Evolutionary conservation across 2,113 vertebrate species (phyloP).

Genomic region (Anguilla rostrata): DNA sequence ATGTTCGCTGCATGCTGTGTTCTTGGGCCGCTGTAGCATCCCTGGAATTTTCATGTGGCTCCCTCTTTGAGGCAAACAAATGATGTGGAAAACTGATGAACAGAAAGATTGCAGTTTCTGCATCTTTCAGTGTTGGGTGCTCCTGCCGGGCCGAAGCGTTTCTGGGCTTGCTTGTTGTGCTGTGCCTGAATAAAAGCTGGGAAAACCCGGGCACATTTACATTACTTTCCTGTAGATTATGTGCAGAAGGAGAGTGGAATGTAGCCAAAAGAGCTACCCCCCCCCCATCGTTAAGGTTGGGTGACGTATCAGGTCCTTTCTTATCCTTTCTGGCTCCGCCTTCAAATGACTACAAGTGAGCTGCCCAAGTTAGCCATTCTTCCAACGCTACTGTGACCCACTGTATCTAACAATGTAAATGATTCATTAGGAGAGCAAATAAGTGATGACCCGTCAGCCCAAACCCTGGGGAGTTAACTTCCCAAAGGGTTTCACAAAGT

Average conservation of each 20-base stretch:
- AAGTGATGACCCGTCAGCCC: slow-evolving; percentile 43
- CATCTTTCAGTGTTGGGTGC: neutral
- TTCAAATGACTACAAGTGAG: slow-evolving; percentile 5
- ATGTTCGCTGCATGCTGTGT: neutral
- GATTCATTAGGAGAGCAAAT: slow-evolving; percentile 47
- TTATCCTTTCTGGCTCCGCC: neutral
- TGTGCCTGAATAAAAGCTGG: neutral
- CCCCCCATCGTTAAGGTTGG: neutral
- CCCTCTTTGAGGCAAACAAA: slow-evolving; percentile 7
- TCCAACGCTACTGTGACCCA: neutral
- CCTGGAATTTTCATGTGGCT: neutral
- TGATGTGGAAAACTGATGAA: neutral
- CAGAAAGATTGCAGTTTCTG: neutral
- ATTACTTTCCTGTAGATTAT: neutral
- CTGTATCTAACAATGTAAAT: slow-evolving; percentile 42
- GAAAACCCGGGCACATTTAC: neutral
- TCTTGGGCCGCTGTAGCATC: neutral
- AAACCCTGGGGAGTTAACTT: slow-evolving; percentile 41
- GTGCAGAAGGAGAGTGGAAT: neutral
- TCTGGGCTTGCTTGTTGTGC: neutral
- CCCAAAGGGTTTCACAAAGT: slow-evolving; percentile 18
- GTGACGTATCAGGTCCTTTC: neutral
- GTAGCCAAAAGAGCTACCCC: neutral
- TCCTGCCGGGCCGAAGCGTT: neutral
- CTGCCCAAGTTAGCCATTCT: neutral